Evolutionary conservation across 2,113 vertebrate species (phyloP).

Genomic region (Ptyas mucosa): DNA sequence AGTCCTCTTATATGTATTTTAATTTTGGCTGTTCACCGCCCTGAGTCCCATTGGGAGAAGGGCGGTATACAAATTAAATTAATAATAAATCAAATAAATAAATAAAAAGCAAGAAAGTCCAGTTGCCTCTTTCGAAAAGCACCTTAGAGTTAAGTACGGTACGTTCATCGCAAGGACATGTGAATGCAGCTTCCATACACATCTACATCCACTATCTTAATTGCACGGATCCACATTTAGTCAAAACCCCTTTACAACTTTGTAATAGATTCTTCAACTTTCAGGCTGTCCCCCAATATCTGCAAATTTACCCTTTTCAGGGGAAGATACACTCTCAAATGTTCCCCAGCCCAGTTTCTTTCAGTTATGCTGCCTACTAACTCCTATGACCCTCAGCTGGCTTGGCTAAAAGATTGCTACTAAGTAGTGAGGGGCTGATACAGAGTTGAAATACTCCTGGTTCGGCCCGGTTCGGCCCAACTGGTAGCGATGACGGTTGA

Average conservation of each 20-base stretch:
- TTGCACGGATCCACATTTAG: neutral
- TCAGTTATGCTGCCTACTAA: neutral
- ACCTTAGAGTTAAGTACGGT: neutral
- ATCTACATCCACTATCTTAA: neutral
- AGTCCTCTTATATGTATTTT: too few species aligned
- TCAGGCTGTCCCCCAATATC: neutral
- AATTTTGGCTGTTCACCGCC: too few species aligned
- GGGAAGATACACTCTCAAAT: neutral
- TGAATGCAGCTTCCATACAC: neutral
- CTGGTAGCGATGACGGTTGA: too few species aligned
- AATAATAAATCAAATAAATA: too few species aligned
- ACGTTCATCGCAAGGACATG: neutral
- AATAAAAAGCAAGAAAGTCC: neutral
- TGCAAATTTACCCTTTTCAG: neutral
- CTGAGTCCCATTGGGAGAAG: too few species aligned
- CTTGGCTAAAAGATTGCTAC: neutral
- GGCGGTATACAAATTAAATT: too few species aligned
- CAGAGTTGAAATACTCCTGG: too few species aligned
- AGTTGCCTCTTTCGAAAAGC: neutral
- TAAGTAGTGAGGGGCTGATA: neutral
- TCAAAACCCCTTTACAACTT: neutral
- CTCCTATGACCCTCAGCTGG: neutral
- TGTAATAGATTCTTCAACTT: neutral
- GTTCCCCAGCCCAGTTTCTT: neutral
- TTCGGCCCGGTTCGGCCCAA: too few species aligned